Evolutionary conservation across 2,888 invertebrate genomes (phyloP), one percentile per base, ranked within the genome.

Genomic region (Synergus japonicus): DNA sequence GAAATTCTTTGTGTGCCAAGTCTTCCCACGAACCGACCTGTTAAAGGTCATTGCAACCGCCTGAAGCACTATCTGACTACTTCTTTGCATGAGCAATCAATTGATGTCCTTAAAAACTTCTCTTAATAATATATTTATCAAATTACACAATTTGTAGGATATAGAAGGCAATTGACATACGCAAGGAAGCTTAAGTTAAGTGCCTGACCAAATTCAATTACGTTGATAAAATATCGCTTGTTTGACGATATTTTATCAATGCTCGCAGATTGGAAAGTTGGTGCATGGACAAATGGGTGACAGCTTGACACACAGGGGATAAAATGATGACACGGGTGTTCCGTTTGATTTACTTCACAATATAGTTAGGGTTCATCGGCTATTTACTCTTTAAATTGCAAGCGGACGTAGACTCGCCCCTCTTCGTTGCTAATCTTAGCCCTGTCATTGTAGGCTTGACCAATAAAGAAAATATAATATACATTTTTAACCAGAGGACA

Each of bases 161-260:
- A 37, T 37, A 37, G 37, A 49, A n/a, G 15, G 15, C 13, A 49
- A 49, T 49, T n/a, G 13, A n/a, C 49, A n/a, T 15, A 49, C 49
- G 15, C 15, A 60, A 60, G 18, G 22, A 18, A 22, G 60, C 22
- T 60, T 60, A 43, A 81, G 60, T 78, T 69, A 69, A 83, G 79
- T 79, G 81, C 78, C 78, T 76, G 76, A 78, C 81, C 83, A 81
- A 83, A 81, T 83, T 80, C 83, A 83, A 81, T 79, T 83, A 37
- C 66, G 41, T 44, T 78, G 76, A 77, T 73, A 76, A 69, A 78
- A 76, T n/a, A 58, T 8, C 9, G 58, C n/a, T 58, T 58, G 18
- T n/a, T 18, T n/a, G 58, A 18, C 58, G n/a, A 58, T 58, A 9
- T n/a, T 3, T 18, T 18, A 18, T 60, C 18, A 22, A 18, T 60